phyloP scores from a whole-genome alignment of 2,797 vertebrate genomes.

The Tamandua tetradactyla region DNA sequence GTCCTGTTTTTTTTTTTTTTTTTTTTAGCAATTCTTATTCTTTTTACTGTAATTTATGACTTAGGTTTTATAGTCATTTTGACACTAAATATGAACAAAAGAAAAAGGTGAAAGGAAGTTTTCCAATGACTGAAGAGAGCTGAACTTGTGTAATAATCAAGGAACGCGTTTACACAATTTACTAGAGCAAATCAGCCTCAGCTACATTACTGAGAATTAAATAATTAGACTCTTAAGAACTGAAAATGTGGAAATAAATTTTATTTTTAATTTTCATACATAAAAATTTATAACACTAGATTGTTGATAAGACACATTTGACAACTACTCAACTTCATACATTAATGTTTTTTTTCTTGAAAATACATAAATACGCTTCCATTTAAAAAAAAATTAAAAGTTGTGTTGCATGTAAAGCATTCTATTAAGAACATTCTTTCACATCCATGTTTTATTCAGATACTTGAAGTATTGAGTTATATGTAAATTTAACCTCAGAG shows the following conservation, averaged over 20 bases:
- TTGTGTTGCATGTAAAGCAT: background rate
- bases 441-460: background rate
- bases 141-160: constrained; percentile 12
- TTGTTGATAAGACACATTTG: background rate
- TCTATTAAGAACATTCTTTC: background rate
- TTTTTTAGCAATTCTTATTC: background rate
- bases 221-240: background rate
- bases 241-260: constrained; percentile 26
- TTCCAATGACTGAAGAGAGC: background rate
- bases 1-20: no score
- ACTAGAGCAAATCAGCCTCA: background rate
- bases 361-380: background rate
- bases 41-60: background rate
- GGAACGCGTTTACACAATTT: background rate
- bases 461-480: background rate
- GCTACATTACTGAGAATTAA: constrained; percentile 9
- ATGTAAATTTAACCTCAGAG: background rate
- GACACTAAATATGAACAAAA: background rate
- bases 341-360: constrained; percentile 7
- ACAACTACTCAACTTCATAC: background rate
- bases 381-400: constrained; percentile 7
- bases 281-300: background rate
- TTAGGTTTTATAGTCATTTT: constrained; percentile 9
- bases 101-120: background rate
- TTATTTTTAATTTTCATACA: constrained; percentile 36